Evolutionary conservation across 2,888 invertebrate genomes (phyloP).

Genomic region (Scaptomyza flava): DNA sequence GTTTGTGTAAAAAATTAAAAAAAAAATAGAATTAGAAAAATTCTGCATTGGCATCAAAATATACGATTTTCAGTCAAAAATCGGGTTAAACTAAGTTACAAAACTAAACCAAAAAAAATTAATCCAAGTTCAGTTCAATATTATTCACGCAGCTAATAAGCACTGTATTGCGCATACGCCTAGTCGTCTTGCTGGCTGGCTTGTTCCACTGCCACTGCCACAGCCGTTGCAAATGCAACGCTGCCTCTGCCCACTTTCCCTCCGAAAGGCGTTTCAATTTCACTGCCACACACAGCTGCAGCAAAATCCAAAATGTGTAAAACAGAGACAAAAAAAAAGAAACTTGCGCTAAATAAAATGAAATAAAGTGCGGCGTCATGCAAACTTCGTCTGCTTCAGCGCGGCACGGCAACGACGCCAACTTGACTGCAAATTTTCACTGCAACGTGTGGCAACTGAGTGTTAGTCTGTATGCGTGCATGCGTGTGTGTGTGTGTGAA

Average conservation of each 20-base stretch:
- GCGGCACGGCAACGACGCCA: conserved; percentile 72
- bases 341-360: conserved; percentile 59
- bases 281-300: conserved; percentile 44
- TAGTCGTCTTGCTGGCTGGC: conserved; percentile 38
- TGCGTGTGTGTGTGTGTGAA: conserved; percentile 26
- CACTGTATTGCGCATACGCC: conserved; percentile 72
- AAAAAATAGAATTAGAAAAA: too few species aligned
- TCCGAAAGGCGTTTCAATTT: conserved; percentile 51
- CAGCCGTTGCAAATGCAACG: conserved; percentile 32
- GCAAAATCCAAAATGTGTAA: not conserved
- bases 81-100: too few species aligned
- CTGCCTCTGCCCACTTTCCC: conserved; percentile 55
- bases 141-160: too few species aligned
- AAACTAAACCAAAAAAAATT: too few species aligned
- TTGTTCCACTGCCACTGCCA: conserved; percentile 37
- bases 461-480: conserved; percentile 4
- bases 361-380: conserved; percentile 72
- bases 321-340: not conserved
- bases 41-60: too few species aligned
- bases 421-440: conserved; percentile 75
- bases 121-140: too few species aligned
- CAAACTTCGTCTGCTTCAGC: conserved; percentile 75
- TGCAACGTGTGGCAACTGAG: conserved; percentile 54
- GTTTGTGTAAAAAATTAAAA: too few species aligned
- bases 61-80: too few species aligned